Evolutionary conservation across 2,888 invertebrate species (phyloP).

Genomic region (Branchipolynoe longqiensis): DNA sequence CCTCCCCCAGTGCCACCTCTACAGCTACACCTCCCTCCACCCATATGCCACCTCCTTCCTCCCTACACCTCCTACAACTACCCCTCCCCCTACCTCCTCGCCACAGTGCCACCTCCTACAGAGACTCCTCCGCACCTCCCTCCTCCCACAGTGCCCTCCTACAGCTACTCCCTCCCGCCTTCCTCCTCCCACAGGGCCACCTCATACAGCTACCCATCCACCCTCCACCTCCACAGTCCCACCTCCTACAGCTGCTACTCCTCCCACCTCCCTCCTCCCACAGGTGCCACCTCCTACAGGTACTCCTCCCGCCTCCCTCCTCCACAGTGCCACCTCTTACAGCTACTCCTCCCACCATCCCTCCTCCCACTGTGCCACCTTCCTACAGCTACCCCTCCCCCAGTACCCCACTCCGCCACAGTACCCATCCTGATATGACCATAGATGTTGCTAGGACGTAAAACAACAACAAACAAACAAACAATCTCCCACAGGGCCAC

Average conservation of each 20-base stretch:
- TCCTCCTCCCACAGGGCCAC: neutral
- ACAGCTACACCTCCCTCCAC: neutral
- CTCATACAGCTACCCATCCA: neutral
- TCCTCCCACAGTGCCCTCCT: neutral
- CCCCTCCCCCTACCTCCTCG: neutral
- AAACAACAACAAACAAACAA: too few relatives aligned
- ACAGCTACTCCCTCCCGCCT: neutral
- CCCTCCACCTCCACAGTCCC: neutral
- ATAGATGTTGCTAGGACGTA: too few relatives aligned
- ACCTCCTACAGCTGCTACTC: neutral
- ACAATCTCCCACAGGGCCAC: neutral
- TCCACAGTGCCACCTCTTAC: too few relatives aligned
- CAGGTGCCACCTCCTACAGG: too few relatives aligned
- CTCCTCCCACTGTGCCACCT: neutral
- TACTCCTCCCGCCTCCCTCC: too few relatives aligned
- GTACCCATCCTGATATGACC: neutral
- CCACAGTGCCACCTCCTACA: too few relatives aligned
- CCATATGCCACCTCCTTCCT: neutral
- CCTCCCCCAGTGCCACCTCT: too few relatives aligned
- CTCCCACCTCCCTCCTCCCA: too few relatives aligned
- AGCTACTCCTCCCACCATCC: too few relatives aligned
- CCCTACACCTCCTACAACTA: neutral
- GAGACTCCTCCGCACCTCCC: neutral
- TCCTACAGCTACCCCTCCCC: neutral
- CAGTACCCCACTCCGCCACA: neutral